These are phyloP conservation scores for Synanthedon tipuliformis DNA, from an alignment of 2,888 invertebrate species.

Conservation along the genomic window DNA sequence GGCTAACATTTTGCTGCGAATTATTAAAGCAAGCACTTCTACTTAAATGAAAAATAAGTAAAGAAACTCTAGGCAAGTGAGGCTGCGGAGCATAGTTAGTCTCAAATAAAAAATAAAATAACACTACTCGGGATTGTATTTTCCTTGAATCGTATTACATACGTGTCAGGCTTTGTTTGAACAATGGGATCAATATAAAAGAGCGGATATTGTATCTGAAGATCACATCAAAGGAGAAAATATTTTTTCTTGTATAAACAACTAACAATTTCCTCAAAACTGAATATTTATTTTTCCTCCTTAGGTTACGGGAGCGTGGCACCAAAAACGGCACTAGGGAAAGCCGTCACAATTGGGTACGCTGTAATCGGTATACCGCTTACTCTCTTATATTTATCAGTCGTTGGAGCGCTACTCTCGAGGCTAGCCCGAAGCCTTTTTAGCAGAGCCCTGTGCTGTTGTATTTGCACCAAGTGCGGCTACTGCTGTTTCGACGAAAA, in stretches of 20 bases:
- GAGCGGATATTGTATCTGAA: background rate
- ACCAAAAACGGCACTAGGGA: constrained; percentile 89
- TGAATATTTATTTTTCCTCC: constrained; percentile 20
- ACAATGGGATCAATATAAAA: background rate
- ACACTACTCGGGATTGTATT: background rate
- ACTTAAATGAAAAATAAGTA: too few relatives aligned
- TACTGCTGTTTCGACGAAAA: constrained; percentile 89
- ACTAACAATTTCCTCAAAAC: background rate
- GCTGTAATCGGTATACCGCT: constrained; percentile 89
- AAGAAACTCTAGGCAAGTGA: too few relatives aligned
- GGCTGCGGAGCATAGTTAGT: too few relatives aligned
- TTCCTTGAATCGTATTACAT: background rate
- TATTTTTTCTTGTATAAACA: constrained; percentile 1
- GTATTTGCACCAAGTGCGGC: constrained; percentile 88
- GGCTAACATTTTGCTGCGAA: too few relatives aligned
- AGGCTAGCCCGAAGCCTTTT: constrained; percentile 85
- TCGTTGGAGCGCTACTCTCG: constrained; percentile 87
- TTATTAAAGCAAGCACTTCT: too few relatives aligned
- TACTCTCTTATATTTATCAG: constrained; percentile 87
- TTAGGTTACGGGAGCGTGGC: constrained; percentile 94
- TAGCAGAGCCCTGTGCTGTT: constrained; percentile 84
- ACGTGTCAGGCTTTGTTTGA: background rate
- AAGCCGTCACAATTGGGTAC: constrained; percentile 90
- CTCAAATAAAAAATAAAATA: background rate
- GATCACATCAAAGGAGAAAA: background rate